These are phyloP conservation scores for Phacellophora camtschatica DNA, from an alignment of 30 jellyfish, hydroid and myxozoan species.

Conservation along the genomic window DNA sequence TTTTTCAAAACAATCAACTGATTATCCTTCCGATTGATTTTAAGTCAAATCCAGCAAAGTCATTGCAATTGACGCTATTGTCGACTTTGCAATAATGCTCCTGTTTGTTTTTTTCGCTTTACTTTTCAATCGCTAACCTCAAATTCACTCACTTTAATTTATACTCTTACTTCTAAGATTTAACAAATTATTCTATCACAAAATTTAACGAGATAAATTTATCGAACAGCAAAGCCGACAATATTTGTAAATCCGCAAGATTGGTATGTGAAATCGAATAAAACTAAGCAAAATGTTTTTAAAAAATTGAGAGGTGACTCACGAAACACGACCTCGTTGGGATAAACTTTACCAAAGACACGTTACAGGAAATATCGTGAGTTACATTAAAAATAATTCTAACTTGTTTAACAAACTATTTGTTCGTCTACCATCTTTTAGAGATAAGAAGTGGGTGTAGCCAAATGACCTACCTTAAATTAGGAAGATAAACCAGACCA, in stretches of 20 bases:
- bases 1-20: no score
- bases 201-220: constrained; percentile 2
- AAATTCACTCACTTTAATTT: constrained; percentile 20
- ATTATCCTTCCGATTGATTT: no score
- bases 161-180: background rate
- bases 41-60: no score
- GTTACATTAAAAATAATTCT: no score
- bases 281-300: constrained; percentile 10
- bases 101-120: constrained; percentile 42
- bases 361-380: background rate
- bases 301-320: constrained; percentile 29
- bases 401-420: no score
- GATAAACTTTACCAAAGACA: background rate
- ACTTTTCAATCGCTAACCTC: constrained; percentile 1
- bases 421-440: no score
- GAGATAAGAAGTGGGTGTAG: background rate
- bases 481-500: no score
- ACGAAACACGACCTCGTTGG: constrained; percentile 6
- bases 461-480: background rate
- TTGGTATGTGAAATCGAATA: constrained; percentile 7
- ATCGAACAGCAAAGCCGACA: constrained; percentile 11
- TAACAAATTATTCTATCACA: background rate
- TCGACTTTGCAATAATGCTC: constrained; percentile 1
- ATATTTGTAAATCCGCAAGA: background rate
- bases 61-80: background rate